Base-by-base conservation (phyloP, 2,888 invertebrate species). In the Meteorus cinctellus region DNA sequence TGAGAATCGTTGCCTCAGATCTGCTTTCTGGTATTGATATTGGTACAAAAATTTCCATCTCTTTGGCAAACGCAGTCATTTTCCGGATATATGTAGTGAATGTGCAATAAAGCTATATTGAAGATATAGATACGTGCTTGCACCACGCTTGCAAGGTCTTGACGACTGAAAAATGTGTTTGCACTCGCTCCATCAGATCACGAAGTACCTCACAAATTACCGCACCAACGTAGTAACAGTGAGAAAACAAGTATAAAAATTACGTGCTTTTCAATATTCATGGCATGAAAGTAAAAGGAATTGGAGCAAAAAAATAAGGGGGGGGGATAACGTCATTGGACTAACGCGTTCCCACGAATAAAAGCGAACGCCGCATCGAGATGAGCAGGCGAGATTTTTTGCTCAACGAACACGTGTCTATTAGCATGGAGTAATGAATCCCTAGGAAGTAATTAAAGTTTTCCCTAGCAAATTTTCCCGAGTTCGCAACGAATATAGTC, bases 371-470 rank as follows among this genome's bases (percentile, higher is more conserved):
- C 45, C 34, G 68, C 48, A 60, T 31, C 10, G 62, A 62, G 68
- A 55, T 51, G 68, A 75, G 68, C 12, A 74, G 68, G 19, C 68
- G 29, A 68, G 74, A 76, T 65, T 65, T 36, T 55, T 19, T 41
- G 29, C 34, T 29, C 31, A 78, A 77, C 66, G 82, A 83, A 86
- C 84, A 84, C 82, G 86, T 86, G 85, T 87, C 87, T 83, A 86
- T 88, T 87, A 88, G 84, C 85, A 87, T 86, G 83, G 82, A 84
- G 84, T 86, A 86, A 87, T 87, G 86, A 88, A 86, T 87, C 84
- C 82, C 84, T 79, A 79, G 85, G 82, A 86, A 87, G 87, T 87
- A 88, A 88, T 88, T 87, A 87, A 87, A 87, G 83, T 88, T 88
- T 86, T 81, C 84, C 80, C 83, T 77, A 78, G 82, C 79, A 81